Evolutionary conservation across 2,888 invertebrate genomes (phyloP).

Genomic region (Flexamia atlantica): DNA sequence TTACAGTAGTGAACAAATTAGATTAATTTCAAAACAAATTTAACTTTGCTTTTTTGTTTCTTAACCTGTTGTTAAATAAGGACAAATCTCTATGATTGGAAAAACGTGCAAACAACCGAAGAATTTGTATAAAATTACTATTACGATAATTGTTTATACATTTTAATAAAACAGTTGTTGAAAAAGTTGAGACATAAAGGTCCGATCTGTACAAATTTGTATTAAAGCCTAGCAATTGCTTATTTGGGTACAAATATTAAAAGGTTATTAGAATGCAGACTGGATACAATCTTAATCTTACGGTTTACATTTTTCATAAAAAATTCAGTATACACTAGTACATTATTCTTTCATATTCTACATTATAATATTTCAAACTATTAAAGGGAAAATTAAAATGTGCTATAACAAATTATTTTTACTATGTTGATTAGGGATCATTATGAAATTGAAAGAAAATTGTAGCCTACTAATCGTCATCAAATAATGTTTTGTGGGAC

Average conservation of each 20-base stretch:
- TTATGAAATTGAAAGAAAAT: constrained; percentile 3
- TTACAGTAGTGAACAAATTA: too few species aligned
- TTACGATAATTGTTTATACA: not conserved
- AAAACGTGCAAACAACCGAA: too few species aligned
- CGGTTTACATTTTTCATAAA: not conserved
- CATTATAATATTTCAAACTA: constrained; percentile 12
- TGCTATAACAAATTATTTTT: not conserved
- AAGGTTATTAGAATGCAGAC: constrained; percentile 43
- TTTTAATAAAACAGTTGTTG: not conserved
- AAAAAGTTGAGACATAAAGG: constrained; percentile 16
- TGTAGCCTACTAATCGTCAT: too few species aligned
- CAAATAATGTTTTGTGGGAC: too few species aligned
- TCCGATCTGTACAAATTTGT: constrained; percentile 51
- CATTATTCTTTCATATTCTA: constrained; percentile 40
- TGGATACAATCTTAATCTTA: constrained; percentile 36
- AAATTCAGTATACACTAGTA: constrained; percentile 34
- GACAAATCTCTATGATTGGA: too few species aligned
- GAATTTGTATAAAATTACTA: not conserved
- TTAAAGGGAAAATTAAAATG: constrained; percentile 7
- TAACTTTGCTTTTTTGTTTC: too few species aligned
- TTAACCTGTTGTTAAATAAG: too few species aligned
- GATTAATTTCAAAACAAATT: too few species aligned
- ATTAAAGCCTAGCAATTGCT: constrained; percentile 56
- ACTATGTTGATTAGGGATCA: not conserved
- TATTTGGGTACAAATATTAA: constrained; percentile 52